Evolutionary conservation across 53 echinoderm and acorn worm genomes (phyloP), one percentile per base, ranked within the genome.

Genomic region (Actinopyga echinites): DNA sequence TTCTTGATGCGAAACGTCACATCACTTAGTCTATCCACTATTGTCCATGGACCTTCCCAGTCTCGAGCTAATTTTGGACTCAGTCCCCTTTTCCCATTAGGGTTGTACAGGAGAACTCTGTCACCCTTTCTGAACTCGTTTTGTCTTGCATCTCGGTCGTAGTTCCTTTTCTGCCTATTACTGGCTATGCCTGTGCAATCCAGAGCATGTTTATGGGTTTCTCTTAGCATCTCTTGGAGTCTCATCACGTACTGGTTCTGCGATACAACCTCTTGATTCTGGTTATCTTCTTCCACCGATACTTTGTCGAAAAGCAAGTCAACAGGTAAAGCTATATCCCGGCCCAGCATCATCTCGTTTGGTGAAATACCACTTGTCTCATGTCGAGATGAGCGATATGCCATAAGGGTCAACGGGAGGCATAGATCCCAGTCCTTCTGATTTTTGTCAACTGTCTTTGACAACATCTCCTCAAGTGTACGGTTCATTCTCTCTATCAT

Each of bases 301-400:
- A 7, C 44, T 7, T 7, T 44, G 44, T 67, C 84, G 2, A 56
- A 21, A 25, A 65, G 23, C 32, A 83, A 31, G 52, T 88, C 88
- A 3, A 88, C 57, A 13, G 88, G 75, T 21, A 88, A 28, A n/a
- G n/a, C 8, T 28, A 84, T 29, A 38, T 85, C 84, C 24, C 89
- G 57, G 1, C 89, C 89, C 8, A 89, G 79, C 89, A 85, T 89
- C 68, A 89, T 83, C 29, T 78, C 56, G 7, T 84, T 84, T 6
- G 89, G 89, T 9, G 84, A 78, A 17, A 56, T 34, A 57, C 79
- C 68, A 7, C 79, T 88, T 29, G 77, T 77, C 19, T 88, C 88
- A 10, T 88, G 88, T 7, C 23, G 35, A 0, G 84, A 83, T 21
- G 88, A 52, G 35, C 84, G 36, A 32, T 88, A 83, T 6, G 84